Evolutionary conservation across 2,113 vertebrate species (phyloP).

Genomic region (Lepisosteus oculatus): DNA sequence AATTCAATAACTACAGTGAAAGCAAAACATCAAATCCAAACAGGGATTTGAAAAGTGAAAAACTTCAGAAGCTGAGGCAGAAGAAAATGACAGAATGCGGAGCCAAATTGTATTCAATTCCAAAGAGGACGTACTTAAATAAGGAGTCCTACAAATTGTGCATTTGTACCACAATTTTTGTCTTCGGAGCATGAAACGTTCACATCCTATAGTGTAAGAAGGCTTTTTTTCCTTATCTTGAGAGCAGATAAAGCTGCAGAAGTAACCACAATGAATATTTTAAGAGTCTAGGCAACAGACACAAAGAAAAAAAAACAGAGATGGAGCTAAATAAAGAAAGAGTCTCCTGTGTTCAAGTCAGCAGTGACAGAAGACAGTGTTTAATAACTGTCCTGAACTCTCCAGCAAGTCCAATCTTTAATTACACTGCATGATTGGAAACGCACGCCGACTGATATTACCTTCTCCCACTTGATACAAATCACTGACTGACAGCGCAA

Average conservation of each 20-base stretch:
- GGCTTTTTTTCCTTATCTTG: no score
- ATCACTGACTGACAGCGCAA: constrained; percentile 48
- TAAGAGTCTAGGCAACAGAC: constrained; percentile 19
- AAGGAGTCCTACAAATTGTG: no score
- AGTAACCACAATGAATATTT: no score
- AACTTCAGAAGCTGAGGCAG: constrained; percentile 15
- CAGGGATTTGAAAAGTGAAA: neutral
- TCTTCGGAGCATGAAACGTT: no score
- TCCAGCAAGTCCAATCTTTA: constrained; percentile 52
- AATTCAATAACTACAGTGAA: no score
- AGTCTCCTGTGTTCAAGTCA: constrained; percentile 21
- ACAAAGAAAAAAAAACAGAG: constrained; percentile 21
- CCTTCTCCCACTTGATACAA: constrained; percentile 52
- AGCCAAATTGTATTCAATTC: constrained; percentile 7
- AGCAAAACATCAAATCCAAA: neutral
- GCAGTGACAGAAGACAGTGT: constrained; percentile 35
- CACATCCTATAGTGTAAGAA: no score
- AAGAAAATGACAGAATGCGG: constrained; percentile 27
- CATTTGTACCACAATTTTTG: no score
- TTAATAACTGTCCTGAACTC: constrained; percentile 48
- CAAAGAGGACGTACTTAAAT: no score
- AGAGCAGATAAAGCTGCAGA: no score
- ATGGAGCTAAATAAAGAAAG: constrained; percentile 34
- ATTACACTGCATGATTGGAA: constrained; percentile 54
- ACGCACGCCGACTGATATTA: constrained; percentile 41